Conservation (phyloP, 2,797 vertebrate genomes). For the Eremophila alpestris region DNA sequence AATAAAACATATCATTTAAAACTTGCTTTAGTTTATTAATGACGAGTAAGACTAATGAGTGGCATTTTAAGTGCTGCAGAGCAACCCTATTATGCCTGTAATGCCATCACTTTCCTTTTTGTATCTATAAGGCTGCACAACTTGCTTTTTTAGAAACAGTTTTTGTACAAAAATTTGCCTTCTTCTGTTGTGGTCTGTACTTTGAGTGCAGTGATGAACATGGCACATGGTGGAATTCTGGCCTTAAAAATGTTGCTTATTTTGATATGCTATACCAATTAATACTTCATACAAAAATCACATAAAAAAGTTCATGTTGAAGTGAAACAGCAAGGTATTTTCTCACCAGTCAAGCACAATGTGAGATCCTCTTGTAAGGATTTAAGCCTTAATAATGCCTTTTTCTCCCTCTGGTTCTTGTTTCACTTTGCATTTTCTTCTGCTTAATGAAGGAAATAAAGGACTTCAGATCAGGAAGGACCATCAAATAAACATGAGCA, state of each 20-base stretch:
- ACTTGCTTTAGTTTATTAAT: not conserved
- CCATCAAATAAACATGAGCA: constrained; percentile 23
- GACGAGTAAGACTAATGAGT: not conserved
- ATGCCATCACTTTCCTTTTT: not conserved
- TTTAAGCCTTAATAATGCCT: not conserved
- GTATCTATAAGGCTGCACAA: not conserved
- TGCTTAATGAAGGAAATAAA: not conserved
- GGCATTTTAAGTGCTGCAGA: not conserved
- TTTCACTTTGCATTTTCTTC: not conserved
- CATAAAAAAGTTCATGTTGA: not conserved
- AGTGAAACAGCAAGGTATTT: not conserved
- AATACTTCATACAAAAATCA: not conserved
- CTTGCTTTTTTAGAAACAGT: not conserved
- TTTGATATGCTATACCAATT: not conserved
- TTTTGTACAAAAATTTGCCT: not conserved
- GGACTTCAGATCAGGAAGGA: not conserved
- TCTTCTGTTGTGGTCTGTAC: not conserved
- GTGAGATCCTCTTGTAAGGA: not conserved
- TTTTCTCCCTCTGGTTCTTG: rapidly evolving
- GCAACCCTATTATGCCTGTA: not conserved
- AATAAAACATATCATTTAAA: not conserved
- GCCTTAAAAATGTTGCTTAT: not conserved
- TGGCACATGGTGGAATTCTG: not conserved
- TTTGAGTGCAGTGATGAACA: not conserved
- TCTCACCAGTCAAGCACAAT: not conserved